Percentiles rank a stretch among this genome's conserved stretches.
These are phyloP conservation scores for Agriopis marginaria DNA, from an alignment of 2,888 invertebrate species.

Conservation along the genomic window DNA sequence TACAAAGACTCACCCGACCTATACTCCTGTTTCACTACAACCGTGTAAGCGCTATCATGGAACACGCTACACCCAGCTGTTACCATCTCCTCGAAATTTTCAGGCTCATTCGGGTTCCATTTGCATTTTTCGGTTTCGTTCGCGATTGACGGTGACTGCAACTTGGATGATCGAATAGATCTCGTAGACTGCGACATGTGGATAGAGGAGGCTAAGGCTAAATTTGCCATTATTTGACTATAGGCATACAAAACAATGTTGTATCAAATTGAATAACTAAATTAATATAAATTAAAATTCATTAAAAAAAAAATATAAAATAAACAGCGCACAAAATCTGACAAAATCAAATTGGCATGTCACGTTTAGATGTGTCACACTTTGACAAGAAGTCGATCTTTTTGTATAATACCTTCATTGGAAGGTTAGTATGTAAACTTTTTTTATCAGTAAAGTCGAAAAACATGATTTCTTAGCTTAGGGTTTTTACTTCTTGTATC, in stretches of 20 bases:
- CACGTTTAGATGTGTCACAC: no score
- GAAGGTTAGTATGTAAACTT: no score
- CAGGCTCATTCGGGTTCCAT: not conserved
- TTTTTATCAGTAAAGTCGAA: no score
- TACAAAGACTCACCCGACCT: not conserved
- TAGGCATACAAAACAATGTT: not conserved
- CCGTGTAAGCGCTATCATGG: not conserved
- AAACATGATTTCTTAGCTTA: no score
- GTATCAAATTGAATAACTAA: not conserved
- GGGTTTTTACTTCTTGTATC: no score
- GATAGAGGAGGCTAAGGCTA: not conserved
- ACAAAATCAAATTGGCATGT: no score
- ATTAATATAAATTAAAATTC: not conserved
- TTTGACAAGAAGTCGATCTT: no score
- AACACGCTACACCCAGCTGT: not conserved
- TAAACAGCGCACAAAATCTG: no score
- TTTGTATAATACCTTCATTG: no score
- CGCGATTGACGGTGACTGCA: not conserved
- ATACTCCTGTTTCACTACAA: not conserved
- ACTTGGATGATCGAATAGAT: not conserved
- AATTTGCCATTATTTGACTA: not conserved
- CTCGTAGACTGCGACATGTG: not conserved
- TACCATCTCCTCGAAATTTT: not conserved
- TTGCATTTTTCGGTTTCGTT: not conserved
- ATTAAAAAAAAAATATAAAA: not conserved